Evolutionary conservation across 2,888 invertebrate genomes (phyloP).

Genomic region (Agrochola circellaris): DNA sequence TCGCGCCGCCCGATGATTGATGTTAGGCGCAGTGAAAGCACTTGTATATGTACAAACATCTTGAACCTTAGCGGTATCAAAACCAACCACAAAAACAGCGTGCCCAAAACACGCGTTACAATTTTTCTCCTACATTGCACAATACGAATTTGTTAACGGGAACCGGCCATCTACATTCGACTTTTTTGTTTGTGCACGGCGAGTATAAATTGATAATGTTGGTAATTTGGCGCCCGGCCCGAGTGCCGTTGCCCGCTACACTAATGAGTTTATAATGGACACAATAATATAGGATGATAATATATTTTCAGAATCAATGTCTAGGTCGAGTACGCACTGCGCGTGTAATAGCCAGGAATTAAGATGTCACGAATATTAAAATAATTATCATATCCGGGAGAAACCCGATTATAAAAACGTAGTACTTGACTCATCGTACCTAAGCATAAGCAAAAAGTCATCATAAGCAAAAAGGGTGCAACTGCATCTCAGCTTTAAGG

Average conservation of each 20-base stretch:
- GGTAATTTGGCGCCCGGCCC: constrained; percentile 89
- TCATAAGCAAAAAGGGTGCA: constrained; percentile 9
- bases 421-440: constrained; percentile 35
- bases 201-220: constrained; percentile 90
- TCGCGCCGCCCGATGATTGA: constrained; percentile 77
- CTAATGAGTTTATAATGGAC: constrained; percentile 91
- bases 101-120: constrained; percentile 87
- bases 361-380: constrained; percentile 57
- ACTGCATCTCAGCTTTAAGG: constrained; percentile 3
- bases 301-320: constrained; percentile 89
- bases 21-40: constrained; percentile 86
- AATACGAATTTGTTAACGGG: constrained; percentile 90
- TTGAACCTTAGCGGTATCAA: constrained; percentile 85
- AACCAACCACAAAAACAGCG: constrained; percentile 83
- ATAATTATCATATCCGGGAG: constrained; percentile 55
- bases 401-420: constrained; percentile 41
- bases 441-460: constrained; percentile 17
- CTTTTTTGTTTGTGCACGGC: constrained; percentile 90
- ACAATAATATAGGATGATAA: constrained; percentile 88
- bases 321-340: constrained; percentile 82
- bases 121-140: constrained; percentile 90
- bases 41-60: constrained; percentile 81
- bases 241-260: constrained; percentile 90
- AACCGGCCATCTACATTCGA: constrained; percentile 88
- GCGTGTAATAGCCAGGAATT: constrained; percentile 62